phyloP scores from a whole-genome alignment of 2,888 invertebrate genomes.

The Tromatobia lineatoria region DNA sequence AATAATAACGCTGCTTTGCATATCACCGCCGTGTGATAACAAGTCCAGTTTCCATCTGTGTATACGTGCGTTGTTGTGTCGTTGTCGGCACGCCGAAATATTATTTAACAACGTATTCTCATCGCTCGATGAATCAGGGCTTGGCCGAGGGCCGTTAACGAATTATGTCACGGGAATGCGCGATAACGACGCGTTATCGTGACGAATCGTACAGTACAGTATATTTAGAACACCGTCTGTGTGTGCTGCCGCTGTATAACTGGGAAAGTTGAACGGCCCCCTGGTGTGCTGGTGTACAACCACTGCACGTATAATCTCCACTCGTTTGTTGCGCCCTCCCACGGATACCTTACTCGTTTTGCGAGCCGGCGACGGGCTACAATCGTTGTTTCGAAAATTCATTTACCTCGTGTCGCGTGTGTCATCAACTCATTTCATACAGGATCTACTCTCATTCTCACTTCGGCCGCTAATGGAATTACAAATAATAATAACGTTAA shows the following conservation, averaged over 20 bases:
- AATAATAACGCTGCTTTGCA: conserved; percentile 62
- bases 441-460: conserved; percentile 8
- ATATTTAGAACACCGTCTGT: conserved; percentile 11
- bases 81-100: conserved; percentile 46
- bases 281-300: background rate
- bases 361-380: conserved; percentile 1
- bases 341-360: conserved; percentile 19
- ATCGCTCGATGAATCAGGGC: conserved; percentile 46
- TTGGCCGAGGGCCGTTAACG: conserved; percentile 44
- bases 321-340: conserved; percentile 12
- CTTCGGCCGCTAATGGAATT: conserved; percentile 19
- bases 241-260: background rate
- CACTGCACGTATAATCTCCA: conserved; percentile 21
- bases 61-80: conserved; percentile 1
- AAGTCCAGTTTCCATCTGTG: conserved; percentile 12
- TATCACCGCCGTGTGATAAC: conserved; percentile 51
- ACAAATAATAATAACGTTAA: conserved; percentile 24
- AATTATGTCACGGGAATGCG: conserved; percentile 63
- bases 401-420: conserved; percentile 55
- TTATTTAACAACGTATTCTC: conserved; percentile 63
- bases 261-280: background rate
- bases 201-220: conserved; percentile 47
- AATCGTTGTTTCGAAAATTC: conserved; percentile 44
- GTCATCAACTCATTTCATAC: conserved; percentile 35
- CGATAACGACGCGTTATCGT: conserved; percentile 59